A percentile compares a stretch with the other conserved stretches of the same genome.
Evolutionary conservation across 2,888 invertebrate species (phyloP).

Genomic region (Odontomyia ornata): DNA sequence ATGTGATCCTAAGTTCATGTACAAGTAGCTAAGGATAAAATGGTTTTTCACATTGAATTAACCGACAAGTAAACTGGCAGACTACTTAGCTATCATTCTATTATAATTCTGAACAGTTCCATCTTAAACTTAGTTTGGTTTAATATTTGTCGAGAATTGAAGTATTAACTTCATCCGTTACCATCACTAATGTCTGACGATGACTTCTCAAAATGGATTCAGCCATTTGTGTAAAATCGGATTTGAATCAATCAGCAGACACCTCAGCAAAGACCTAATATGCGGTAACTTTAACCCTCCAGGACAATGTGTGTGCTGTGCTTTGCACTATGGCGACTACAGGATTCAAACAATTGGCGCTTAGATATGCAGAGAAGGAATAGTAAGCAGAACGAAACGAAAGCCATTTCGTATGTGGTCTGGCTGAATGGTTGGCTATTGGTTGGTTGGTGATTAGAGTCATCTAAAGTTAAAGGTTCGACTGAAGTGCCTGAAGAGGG

Average conservation of each 20-base stretch:
- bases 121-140: too few species aligned
- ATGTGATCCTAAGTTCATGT: too few species aligned
- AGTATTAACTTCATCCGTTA: slow-evolving; percentile 31
- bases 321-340: not conserved
- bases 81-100: too few species aligned
- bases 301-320: slow-evolving; percentile 32
- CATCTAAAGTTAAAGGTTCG: slow-evolving; percentile 8
- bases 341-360: not conserved
- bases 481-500: slow-evolving; percentile 21
- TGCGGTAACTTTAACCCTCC: slow-evolving; percentile 34
- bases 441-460: slow-evolving; percentile 27
- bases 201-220: slow-evolving; percentile 40
- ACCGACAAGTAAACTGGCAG: too few species aligned
- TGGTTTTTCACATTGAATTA: too few species aligned
- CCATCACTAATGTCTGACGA: slow-evolving; percentile 8
- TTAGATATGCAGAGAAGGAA: not conserved
- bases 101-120: too few species aligned
- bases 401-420: slow-evolving; percentile 25
- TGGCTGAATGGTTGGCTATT: slow-evolving; percentile 21
- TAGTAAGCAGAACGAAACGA: slow-evolving; percentile 15
- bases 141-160: not conserved
- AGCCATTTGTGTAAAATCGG: slow-evolving; percentile 41
- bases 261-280: slow-evolving; percentile 43
- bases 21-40: too few species aligned
- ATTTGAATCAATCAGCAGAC: slow-evolving; percentile 45